phyloP scores from a whole-genome alignment of 2,797 vertebrate species.

The Hapalemur alaotrensis region DNA sequence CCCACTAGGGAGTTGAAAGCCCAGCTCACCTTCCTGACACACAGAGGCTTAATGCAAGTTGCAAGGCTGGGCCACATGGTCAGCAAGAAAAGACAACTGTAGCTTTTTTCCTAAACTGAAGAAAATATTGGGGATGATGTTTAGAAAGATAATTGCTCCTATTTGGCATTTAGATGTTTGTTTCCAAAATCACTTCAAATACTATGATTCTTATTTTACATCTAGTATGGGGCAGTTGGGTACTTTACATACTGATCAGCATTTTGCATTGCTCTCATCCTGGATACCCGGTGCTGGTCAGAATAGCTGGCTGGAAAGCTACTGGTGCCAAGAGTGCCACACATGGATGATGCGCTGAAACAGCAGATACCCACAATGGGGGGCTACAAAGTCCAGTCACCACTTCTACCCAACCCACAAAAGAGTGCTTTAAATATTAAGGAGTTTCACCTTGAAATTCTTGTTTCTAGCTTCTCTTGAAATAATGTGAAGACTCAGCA shows the following conservation, averaged over 20 bases:
- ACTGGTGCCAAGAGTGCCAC: neutral
- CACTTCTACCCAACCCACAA: neutral
- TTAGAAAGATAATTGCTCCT: neutral
- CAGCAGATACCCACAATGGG: accelerated
- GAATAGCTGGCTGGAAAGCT: neutral
- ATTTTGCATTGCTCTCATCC: neutral
- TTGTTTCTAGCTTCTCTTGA: neutral
- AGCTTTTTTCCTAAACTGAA: neutral
- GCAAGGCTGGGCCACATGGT: no score
- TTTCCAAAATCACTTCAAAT: neutral
- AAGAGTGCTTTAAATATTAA: neutral
- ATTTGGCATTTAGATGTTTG: neutral
- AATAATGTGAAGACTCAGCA: neutral
- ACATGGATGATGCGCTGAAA: accelerated
- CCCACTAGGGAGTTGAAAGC: neutral
- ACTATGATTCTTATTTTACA: neutral
- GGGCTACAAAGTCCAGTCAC: neutral
- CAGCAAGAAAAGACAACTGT: neutral
- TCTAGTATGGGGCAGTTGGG: no score
- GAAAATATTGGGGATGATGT: neutral
- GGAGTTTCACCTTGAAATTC: neutral
- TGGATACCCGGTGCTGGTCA: neutral
- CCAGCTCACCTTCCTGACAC: neutral
- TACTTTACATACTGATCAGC: neutral
- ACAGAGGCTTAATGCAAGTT: neutral